Conservation (phyloP, 2,113 vertebrate genomes). For the Actenoides hombroni region DNA sequence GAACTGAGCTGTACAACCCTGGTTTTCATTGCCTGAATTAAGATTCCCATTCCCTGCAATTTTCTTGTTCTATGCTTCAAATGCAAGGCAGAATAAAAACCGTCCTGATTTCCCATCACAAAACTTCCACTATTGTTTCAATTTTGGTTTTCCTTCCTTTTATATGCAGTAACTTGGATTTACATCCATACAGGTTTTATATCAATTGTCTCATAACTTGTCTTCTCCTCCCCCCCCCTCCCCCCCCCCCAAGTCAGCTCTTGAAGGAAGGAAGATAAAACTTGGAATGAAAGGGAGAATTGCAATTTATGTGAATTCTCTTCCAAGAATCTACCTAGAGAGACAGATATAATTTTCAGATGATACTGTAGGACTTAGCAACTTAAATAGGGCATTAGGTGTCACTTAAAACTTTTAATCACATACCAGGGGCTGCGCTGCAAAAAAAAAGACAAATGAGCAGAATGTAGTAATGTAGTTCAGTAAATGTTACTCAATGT, state of each 20-base stretch:
- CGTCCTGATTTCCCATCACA: not conserved
- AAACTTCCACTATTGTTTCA: not conserved
- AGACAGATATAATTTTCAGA: slow-evolving; percentile 22
- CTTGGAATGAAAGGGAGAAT: not conserved
- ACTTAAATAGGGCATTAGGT: slow-evolving; percentile 30
- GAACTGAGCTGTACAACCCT: not conserved
- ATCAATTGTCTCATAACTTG: slow-evolving; percentile 6
- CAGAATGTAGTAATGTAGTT: not conserved
- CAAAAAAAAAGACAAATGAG: not conserved
- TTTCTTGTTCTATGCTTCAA: not conserved
- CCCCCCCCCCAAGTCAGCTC: not conserved
- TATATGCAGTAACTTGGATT: not conserved
- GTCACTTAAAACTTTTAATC: slow-evolving; percentile 40
- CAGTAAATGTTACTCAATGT: not conserved
- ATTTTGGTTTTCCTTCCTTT: slow-evolving; percentile 29
- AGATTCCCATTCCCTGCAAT: not conserved
- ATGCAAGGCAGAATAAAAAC: not conserved
- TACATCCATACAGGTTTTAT: not conserved
- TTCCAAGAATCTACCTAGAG: slow-evolving; percentile 23
- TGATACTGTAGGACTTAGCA: slow-evolving; percentile 10
- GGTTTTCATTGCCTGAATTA: not conserved
- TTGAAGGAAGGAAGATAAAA: not conserved
- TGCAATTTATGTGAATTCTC: not conserved
- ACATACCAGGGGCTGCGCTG: not conserved
- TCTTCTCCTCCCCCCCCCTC: not conserved